These are phyloP conservation scores for Vanacampus margaritifer DNA, from an alignment of 2,113 vertebrate species.

Conservation along the genomic window DNA sequence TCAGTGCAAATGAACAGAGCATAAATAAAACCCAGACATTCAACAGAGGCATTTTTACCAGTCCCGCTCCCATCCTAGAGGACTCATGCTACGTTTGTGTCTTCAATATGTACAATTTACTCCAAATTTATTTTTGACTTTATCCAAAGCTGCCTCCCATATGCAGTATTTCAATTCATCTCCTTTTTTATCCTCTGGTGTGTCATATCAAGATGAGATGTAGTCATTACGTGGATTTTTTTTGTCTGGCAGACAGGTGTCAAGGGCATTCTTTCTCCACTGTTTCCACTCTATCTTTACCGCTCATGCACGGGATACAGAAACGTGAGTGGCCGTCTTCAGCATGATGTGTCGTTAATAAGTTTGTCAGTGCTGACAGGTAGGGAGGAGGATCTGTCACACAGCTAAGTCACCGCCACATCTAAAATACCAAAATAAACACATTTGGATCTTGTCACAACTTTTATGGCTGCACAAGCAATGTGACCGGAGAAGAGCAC, in stretches of 20 bases:
- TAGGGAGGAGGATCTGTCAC: constrained; percentile 57
- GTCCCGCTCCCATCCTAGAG: constrained; percentile 10
- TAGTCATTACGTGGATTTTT: constrained; percentile 58
- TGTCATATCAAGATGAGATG: constrained; percentile 50
- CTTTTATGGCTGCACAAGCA: constrained; percentile 61
- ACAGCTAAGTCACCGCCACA: constrained; percentile 53
- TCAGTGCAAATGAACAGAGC: constrained; percentile 16
- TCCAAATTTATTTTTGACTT: constrained; percentile 24
- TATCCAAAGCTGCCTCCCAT: background rate
- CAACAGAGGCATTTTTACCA: constrained; percentile 22
- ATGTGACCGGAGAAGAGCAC: constrained; percentile 52
- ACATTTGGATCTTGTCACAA: constrained; percentile 68
- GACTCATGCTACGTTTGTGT: constrained; percentile 29
- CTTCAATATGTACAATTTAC: constrained; percentile 16
- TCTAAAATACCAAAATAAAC: constrained; percentile 60
- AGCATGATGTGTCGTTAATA: constrained; percentile 68
- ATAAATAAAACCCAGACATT: constrained; percentile 23
- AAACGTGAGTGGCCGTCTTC: constrained; percentile 35
- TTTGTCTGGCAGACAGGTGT: constrained; percentile 62
- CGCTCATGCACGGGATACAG: constrained; percentile 24
- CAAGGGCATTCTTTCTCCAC: constrained; percentile 60
- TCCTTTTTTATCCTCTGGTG: constrained; percentile 12
- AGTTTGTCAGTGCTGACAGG: constrained; percentile 68
- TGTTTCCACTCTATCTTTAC: constrained; percentile 41
- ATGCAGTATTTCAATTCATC: constrained; percentile 13